Evolutionary conservation across 2,888 invertebrate species (phyloP).

Genomic region (Acanthosepion lycidas): DNA sequence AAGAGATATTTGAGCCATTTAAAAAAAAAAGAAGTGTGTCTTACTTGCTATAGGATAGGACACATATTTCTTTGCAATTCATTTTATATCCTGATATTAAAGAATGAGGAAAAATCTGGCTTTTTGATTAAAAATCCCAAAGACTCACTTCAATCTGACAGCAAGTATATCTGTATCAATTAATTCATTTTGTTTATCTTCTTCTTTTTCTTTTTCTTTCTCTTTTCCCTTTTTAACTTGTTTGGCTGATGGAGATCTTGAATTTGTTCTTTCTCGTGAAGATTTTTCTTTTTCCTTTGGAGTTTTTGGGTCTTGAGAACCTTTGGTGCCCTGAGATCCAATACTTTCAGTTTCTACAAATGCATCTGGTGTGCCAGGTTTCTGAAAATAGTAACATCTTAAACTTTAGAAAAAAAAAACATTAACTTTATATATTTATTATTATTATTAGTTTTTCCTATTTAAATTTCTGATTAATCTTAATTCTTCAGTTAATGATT

Average conservation of each 20-base stretch:
- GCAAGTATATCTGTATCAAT: slow-evolving; percentile 53
- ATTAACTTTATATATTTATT: no score
- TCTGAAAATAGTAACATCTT: not conserved
- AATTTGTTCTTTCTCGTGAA: slow-evolving; percentile 60
- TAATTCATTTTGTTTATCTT: slow-evolving; percentile 48
- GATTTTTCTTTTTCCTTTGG: slow-evolving; percentile 54
- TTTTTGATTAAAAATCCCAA: not conserved
- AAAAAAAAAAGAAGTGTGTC: no score
- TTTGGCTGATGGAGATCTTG: slow-evolving; percentile 68
- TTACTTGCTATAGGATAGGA: no score
- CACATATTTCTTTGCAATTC: not conserved
- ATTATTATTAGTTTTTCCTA: no score
- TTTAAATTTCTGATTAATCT: no score
- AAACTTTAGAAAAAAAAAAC: no score
- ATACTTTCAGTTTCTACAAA: not conserved
- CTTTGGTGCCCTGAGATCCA: slow-evolving; percentile 46
- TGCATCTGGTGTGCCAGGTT: not conserved
- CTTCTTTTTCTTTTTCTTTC: slow-evolving; percentile 55
- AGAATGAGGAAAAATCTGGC: not conserved
- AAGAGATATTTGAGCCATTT: no score
- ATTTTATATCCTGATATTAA: not conserved
- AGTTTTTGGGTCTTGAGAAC: slow-evolving; percentile 49
- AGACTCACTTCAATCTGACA: slow-evolving; percentile 48
- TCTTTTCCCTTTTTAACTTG: slow-evolving; percentile 64
- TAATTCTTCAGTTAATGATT: no score